These are phyloP conservation scores for Cardiocondyla obscurior DNA, from an alignment of 1,140 invertebrate genomes.

Conservation along the genomic window DNA sequence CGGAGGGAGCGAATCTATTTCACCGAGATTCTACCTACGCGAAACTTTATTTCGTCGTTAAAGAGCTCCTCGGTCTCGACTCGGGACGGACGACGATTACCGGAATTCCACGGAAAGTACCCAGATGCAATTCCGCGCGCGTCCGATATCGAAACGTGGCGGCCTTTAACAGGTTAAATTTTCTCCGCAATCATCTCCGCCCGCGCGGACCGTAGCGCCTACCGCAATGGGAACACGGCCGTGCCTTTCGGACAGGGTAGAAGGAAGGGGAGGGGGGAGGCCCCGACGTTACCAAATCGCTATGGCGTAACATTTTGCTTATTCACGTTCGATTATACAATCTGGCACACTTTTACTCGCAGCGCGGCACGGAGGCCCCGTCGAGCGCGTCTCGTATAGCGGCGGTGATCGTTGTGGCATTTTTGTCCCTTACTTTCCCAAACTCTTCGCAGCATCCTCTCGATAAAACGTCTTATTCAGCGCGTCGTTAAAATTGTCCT, in stretches of 20 bases:
- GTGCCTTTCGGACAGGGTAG: constrained; percentile 65
- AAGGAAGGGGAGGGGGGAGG: constrained; percentile 1
- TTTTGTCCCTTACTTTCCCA: not conserved
- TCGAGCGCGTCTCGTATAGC: constrained; percentile 19
- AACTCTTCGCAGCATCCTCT: not conserved
- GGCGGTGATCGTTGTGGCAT: not conserved
- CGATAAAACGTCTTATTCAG: not conserved
- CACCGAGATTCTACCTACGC: no score
- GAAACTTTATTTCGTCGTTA: not conserved
- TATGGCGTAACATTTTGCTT: constrained; percentile 84
- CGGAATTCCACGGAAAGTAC: not conserved
- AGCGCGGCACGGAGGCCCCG: constrained; percentile 60
- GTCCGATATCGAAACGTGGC: not conserved
- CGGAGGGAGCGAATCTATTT: not conserved
- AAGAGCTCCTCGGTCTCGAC: not conserved
- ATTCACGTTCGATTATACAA: constrained; percentile 85
- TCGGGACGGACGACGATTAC: not conserved
- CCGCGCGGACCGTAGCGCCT: constrained; percentile 50
- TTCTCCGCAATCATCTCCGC: constrained; percentile 38
- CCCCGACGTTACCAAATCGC: constrained; percentile 82
- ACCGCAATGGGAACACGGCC: constrained; percentile 79
- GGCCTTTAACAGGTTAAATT: constrained; percentile 59
- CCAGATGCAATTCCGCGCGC: not conserved
- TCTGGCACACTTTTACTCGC: constrained; percentile 84
- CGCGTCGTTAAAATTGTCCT: constrained; percentile 36